Base-by-base conservation (phyloP, 1,140 invertebrate species). In the Tenebrio molitor region DNA sequence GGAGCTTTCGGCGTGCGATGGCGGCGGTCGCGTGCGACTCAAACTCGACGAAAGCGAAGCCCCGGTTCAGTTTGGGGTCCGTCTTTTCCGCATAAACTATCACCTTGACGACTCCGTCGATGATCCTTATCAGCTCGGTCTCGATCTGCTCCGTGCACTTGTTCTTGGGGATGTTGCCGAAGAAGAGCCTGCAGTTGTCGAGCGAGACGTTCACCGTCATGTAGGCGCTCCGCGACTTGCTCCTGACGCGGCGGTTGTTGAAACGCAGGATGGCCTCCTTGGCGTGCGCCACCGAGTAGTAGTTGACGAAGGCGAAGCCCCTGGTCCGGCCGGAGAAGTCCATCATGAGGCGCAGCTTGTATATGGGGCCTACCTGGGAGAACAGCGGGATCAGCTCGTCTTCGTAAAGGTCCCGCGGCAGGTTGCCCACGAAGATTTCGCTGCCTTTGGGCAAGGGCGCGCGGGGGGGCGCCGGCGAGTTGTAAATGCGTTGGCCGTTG, bases 1-100 rank as follows among this genome's bases (percentile, higher is more conserved):
- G 88, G 2, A 96, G 84, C 71, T 90, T 89, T 14, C 94, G 83
- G 17, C 94, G 84, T 0, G 94, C 93, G 88, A 95, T 92, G 0
- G 93, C 93, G 0, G 95, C 95, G 0, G 89, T 86, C 36, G 90
- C 85, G 78, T 97, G 95, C 75, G 86, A 89, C 36, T 89, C 88
- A 77, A 95, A 97, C 81, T 96, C 94, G 7, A 95, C 91, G 80
- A 97, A 96, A n/a, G 92, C 93, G 81, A 94, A 96, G 0, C 94
- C 94, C 16, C 94, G 84, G 82, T 94, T 95, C 67, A 91, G 86
- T 0, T 84, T 84, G 50, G 88, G 88, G 77, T 94, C 87, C 16
- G 83, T 81, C 12, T 83, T 83, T 46, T 85, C 87, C 0, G 89
- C 89, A 80, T 95, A 95, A n/a, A 95, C 81, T 68, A 95, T 95